Percentiles rank a stretch among this genome's conserved stretches.
Conservation (phyloP, 1,140 invertebrate genomes). For the Orchestia grillus region DNA sequence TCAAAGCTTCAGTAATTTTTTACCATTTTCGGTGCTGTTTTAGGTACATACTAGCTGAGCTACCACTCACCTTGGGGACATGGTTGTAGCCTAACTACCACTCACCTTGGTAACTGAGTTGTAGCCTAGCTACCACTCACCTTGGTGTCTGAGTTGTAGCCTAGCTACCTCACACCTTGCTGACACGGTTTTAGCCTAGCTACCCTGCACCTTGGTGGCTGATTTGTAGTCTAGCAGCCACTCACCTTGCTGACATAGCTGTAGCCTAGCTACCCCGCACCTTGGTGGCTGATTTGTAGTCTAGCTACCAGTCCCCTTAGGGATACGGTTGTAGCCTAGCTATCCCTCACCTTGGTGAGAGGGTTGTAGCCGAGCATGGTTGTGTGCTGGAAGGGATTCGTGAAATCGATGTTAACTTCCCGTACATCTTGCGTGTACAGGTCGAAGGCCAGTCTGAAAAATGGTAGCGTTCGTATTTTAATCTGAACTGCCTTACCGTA, state of each 20-base stretch:
- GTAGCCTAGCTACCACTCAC: neutral
- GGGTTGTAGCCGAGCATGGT: constrained; percentile 94
- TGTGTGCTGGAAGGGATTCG: constrained; percentile 92
- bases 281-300: neutral
- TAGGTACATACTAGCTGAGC: no score
- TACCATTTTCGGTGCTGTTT: no score
- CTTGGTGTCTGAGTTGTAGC: neutral
- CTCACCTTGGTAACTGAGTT: neutral
- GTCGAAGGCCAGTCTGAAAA: constrained; percentile 83
- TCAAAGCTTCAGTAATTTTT: no score
- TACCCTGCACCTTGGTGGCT: no score
- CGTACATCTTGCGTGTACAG: constrained; percentile 81
- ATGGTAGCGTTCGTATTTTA: neutral
- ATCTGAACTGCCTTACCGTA: neutral
- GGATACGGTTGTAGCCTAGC: neutral
- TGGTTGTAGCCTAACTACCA: no score
- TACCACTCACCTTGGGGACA: no score
- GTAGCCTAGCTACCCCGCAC: no score
- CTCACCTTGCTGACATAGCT: neutral
- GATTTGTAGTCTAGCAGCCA: neutral
- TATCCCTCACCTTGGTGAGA: constrained; percentile 76
- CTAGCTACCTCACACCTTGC: no score
- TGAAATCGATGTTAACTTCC: constrained; percentile 82
- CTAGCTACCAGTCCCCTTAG: neutral
- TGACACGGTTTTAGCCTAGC: no score